Conservation (phyloP, 2,797 vertebrate genomes). For the Antennarius maculatus region DNA sequence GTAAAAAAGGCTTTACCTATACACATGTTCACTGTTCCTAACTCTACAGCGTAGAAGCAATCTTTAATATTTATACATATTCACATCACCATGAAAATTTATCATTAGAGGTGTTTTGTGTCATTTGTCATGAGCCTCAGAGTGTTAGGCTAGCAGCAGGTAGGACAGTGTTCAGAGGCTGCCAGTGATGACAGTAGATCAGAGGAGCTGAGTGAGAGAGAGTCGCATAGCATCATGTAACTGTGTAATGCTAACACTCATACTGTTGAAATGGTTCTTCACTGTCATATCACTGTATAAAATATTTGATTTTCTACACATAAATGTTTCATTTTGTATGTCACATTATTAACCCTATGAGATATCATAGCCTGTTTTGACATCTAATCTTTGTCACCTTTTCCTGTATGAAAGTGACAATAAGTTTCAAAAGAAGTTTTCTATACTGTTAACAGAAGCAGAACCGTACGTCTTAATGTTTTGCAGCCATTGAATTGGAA, state of each 20-base stretch:
- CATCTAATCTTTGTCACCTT: constrained; percentile 90
- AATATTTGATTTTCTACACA: constrained; percentile 75
- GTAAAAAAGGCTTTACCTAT: too few relatives aligned
- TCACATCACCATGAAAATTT: neutral
- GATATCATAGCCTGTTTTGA: constrained; percentile 85
- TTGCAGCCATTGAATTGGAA: constrained; percentile 99
- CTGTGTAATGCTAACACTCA: constrained; percentile 81
- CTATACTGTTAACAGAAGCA: constrained; percentile 88
- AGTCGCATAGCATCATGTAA: constrained; percentile 66
- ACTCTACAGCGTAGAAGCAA: neutral
- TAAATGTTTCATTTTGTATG: constrained; percentile 83
- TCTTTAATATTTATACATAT: too few relatives aligned
- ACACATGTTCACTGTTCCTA: neutral
- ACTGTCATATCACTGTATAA: constrained; percentile 81
- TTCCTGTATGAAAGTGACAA: constrained; percentile 91
- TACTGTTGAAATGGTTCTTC: constrained; percentile 81
- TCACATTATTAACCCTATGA: constrained; percentile 83
- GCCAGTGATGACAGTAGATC: constrained; percentile 52
- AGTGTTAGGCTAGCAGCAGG: constrained; percentile 58
- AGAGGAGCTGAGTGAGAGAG: constrained; percentile 64
- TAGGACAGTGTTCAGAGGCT: constrained; percentile 55
- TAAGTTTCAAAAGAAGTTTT: constrained; percentile 79
- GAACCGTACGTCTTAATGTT: constrained; percentile 97
- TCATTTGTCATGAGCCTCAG: constrained; percentile 79
- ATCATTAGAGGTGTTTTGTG: neutral